Base-by-base conservation (phyloP, 2,888 invertebrate genomes). In the Oxycera nigricornis region DNA sequence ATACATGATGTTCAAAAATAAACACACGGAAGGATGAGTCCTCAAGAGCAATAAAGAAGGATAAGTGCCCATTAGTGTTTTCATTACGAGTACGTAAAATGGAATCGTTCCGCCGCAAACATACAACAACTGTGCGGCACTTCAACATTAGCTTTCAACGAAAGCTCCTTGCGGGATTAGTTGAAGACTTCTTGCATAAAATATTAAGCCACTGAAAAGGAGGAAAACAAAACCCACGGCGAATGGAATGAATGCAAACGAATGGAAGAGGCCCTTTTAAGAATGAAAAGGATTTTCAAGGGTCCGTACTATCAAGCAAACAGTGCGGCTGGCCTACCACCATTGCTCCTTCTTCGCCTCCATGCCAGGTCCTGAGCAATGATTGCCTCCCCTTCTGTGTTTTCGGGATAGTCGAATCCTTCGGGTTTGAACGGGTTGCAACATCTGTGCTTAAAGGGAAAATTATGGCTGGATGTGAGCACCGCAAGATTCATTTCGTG, bases 101-200 rank as follows among this genome's bases (percentile, higher is more conserved):
- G 57, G 50, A 61, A 41, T 57, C 57, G 72, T 59, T 61, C 39
- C 28, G 41, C 61, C 52, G 30, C 30, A 26, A 14, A 46, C 31
- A 39, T 26, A 20, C 31, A 61, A 28, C 26, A 28, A 20, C 55
- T 7, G 11, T 41, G 14, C 20, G 35, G 39, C 24, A 65, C 65
- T 31, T 59, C 24, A 72, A 59, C 72, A 59, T 72, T 72, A 72
- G 72, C 72, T 72, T 61, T 72, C 72, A 72, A 55, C 52, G 31
- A 57, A 46, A 55, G 72, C 72, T 72, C 72, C 72, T 59, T 72
- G 55, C 31, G 59, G 72, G 72, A 72, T 72, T 72, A 72, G 72
- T 52, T 61, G 46, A 72, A 72, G 72, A 72, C 72, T 72, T 55
- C 72, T 72, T 72, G 72, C 72, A 72, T 72, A 72, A 72, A 72